Evolutionary conservation across 2,113 vertebrate species (phyloP), one percentile per base, ranked within the genome.

Genomic region (Cololabis saira): DNA sequence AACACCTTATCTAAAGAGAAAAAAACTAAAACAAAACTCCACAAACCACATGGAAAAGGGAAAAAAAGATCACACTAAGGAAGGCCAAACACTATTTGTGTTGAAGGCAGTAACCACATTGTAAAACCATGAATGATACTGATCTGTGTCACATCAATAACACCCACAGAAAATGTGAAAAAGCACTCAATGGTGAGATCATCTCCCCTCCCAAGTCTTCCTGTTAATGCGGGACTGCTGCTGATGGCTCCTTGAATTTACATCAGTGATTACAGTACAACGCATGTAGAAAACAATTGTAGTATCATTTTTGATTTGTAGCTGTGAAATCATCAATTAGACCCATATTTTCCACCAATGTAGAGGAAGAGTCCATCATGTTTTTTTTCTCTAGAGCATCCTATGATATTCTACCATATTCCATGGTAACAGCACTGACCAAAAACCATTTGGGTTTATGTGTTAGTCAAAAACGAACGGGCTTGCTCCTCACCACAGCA

Each of bases 181-280:
- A 75, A 79, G 81, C 78, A 81, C 79, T 82, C 71, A 75, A 18
- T 9, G 67, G 21, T 60, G 79, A 79, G 68, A 63, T 81, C 66
- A 47, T 51, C 3, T 49, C 50, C 55, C 49, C 55, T 9, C 60
- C 24, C 2, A 13, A 57, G 61, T 65, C 47, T 42, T 78, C 27
- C 0, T 63, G 60, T 30, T 60, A 14, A 75, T 61, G 62, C 8
- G 17, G 14, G 9, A 24, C 70, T 66, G 51, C 60, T 30, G n/a
- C n/a, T 44, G 69, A 42, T 42, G 2, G 47, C 62, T 73, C 44
- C 47, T 51, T 63, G 24, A 53, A 13, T 49, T 27, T 50, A 33
- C 82, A 68, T 15, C 27, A 55, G 52, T 49, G 21, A 11, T 42
- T 1, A 4, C 51, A 21, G 19, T 33, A 54, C 41, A 6, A n/a